Conservation (phyloP, 2,888 invertebrate genomes). For the Drosophila leonis region DNA sequence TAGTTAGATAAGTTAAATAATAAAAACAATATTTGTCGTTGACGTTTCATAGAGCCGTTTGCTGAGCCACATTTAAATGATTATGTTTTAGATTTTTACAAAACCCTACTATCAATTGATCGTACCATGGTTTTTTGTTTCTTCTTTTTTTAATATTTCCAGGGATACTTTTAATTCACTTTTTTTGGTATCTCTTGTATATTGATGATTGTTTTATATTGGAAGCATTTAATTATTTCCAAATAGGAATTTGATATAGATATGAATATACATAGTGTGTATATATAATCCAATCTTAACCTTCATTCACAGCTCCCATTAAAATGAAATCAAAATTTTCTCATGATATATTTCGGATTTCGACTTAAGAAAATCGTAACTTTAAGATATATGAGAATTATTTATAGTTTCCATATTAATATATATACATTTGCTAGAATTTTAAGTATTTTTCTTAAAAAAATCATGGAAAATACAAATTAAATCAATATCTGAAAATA, state of each 20-base stretch:
- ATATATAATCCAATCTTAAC: neutral
- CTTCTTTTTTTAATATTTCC: slow-evolving; percentile 1
- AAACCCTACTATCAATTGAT: neutral
- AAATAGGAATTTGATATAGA: slow-evolving; percentile 11
- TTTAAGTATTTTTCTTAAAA: neutral
- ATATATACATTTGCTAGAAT: neutral
- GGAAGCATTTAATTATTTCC: slow-evolving; percentile 51
- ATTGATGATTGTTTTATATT: slow-evolving; percentile 63
- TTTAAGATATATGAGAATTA: neutral
- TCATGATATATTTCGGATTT: too few species aligned
- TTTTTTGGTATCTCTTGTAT: slow-evolving; percentile 9
- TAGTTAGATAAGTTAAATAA: neutral
- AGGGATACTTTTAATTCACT: neutral
- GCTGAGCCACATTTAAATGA: neutral
- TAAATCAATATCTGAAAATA: neutral
- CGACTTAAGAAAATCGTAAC: neutral
- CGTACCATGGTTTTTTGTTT: neutral
- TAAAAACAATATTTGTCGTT: neutral
- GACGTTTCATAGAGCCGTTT: neutral
- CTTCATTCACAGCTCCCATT: slow-evolving; percentile 9
- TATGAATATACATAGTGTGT: neutral
- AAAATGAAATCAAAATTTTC: neutral
- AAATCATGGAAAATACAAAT: neutral
- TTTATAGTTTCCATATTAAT: neutral
- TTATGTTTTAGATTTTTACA: neutral